phyloP scores from a whole-genome alignment of 2,888 invertebrate genomes.

The Hemaris fuciformis region DNA sequence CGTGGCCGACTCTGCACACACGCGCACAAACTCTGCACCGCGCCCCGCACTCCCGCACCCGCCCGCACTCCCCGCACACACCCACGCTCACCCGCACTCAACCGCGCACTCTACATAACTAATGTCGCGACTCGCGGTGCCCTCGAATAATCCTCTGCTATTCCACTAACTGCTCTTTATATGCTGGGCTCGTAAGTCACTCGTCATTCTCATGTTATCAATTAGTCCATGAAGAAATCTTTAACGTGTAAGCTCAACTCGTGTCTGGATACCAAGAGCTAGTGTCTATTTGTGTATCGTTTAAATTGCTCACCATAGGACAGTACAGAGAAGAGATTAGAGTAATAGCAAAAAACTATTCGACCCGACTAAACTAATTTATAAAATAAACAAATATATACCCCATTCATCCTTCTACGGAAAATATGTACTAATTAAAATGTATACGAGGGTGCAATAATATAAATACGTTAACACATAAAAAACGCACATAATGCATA shows the following conservation, averaged over 20 bases:
- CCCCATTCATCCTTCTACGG: conserved; percentile 44
- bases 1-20: conserved; percentile 80
- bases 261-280: not conserved
- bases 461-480: conserved; percentile 28
- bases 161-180: not conserved
- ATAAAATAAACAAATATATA: conserved; percentile 26
- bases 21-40: conserved; percentile 32
- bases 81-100: conserved; percentile 9
- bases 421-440: conserved; percentile 69
- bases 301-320: conserved; percentile 4
- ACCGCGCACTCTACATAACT: conserved; percentile 9
- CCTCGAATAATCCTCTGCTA: conserved; percentile 21
- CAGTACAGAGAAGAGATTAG: conserved; percentile 26
- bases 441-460: conserved; percentile 54
- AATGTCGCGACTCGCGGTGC: not conserved
- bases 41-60: conserved; percentile 18
- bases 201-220: no score
- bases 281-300: not conserved
- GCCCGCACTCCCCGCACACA: conserved; percentile 18
- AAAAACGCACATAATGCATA: conserved; percentile 4
- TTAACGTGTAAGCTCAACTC: not conserved
- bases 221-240: not conserved
- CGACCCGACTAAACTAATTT: conserved; percentile 29
- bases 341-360: conserved; percentile 51
- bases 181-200: not conserved